Conservation (phyloP, 2,113 vertebrate species). For the Neodon shergylaensis region DNA sequence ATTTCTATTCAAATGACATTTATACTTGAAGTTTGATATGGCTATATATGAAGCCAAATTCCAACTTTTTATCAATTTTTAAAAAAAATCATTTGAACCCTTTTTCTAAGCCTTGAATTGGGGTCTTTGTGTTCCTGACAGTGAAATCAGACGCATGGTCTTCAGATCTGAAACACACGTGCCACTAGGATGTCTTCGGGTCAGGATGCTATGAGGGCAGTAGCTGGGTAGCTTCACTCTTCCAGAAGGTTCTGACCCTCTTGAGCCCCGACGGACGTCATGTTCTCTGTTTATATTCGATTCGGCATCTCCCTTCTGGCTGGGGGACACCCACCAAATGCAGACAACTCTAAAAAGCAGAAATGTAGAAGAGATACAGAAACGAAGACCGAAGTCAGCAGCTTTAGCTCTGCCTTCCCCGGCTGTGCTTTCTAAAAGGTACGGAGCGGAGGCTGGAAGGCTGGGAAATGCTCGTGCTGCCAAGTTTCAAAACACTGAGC, state of each 20-base stretch:
- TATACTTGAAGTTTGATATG: not conserved
- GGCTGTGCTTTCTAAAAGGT: not conserved
- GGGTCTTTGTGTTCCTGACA: not conserved
- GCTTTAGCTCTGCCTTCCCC: not conserved
- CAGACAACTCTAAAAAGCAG: constrained; percentile 85
- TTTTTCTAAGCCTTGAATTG: not conserved
- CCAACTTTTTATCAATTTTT: not conserved
- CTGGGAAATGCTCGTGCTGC: not conserved
- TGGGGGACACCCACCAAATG: constrained; percentile 90
- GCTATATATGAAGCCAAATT: constrained; percentile 1
- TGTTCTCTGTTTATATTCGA: constrained; percentile 82
- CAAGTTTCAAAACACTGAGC: not conserved
- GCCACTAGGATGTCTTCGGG: not conserved
- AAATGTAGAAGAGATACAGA: constrained; percentile 49
- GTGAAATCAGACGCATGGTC: not conserved
- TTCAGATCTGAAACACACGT: not conserved
- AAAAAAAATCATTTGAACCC: not conserved
- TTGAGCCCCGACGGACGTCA: constrained; percentile 43
- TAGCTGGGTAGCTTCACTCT: not conserved
- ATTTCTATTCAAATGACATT: constrained; percentile 30
- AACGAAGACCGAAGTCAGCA: not conserved
- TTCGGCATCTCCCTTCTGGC: constrained; percentile 84
- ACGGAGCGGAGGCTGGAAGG: not conserved
- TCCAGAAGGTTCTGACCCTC: not conserved
- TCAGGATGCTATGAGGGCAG: not conserved